A percentile compares a stretch with the other conserved stretches of the same genome.
phyloP scores from a whole-genome alignment of 2,888 invertebrate genomes.

The Argynnis bischoffii region DNA sequence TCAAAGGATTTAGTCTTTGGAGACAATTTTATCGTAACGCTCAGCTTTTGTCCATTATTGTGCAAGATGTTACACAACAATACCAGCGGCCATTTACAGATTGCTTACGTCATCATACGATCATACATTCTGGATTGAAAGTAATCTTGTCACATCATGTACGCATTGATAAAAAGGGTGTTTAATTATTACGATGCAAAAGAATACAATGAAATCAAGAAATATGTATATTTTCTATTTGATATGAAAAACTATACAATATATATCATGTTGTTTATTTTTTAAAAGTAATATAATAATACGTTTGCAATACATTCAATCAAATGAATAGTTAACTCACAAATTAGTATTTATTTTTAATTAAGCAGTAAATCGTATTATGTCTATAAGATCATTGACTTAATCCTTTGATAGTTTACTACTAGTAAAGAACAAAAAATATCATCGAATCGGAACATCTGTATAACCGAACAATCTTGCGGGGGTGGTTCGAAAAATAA shows the following conservation, averaged over 20 bases:
- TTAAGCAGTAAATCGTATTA: conserved; percentile 16
- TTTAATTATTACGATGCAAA: conserved; percentile 30
- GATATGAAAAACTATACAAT: too few species aligned
- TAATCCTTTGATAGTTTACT: conserved; percentile 32
- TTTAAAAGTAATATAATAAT: too few species aligned
- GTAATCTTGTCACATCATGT: conserved; percentile 61
- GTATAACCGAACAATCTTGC: conserved; percentile 79
- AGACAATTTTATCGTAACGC: conserved; percentile 73
- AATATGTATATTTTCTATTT: not conserved
- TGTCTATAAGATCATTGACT: conserved; percentile 21
- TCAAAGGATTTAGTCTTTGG: conserved; percentile 67
- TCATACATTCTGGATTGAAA: conserved; percentile 71
- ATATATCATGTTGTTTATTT: too few species aligned
- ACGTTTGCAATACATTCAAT: too few species aligned
- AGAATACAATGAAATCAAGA: not conserved
- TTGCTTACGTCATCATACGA: conserved; percentile 68
- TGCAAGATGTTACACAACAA: conserved; percentile 77
- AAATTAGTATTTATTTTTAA: too few species aligned
- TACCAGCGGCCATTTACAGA: conserved; percentile 57
- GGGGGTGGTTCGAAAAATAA: conserved; percentile 81
- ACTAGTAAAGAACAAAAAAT: conserved; percentile 39
- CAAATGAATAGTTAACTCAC: too few species aligned
- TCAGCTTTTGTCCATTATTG: conserved; percentile 63
- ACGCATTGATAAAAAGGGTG: conserved; percentile 58
- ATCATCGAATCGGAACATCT: conserved; percentile 63